These are phyloP conservation scores for Orussus abietinus DNA, from an alignment of 1,140 invertebrate species.

Conservation along the genomic window DNA sequence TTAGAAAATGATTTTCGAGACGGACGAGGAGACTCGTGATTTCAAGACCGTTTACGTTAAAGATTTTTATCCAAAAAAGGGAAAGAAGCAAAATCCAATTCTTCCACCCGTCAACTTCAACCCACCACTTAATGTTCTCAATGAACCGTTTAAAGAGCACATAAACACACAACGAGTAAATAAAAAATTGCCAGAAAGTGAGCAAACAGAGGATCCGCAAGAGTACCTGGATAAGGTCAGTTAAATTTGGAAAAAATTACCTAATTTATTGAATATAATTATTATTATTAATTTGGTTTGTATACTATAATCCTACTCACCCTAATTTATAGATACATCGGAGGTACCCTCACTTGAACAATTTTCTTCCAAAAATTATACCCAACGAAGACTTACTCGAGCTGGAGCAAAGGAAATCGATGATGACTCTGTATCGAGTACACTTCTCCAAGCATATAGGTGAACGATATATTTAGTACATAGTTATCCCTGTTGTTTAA, in stretches of 20 bases:
- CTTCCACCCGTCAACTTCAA: constrained; percentile 13
- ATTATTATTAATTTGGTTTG: background rate
- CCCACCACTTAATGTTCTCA: constrained; percentile 21
- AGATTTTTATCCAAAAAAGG: constrained; percentile 21
- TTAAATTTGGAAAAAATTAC: too few species aligned
- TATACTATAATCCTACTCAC: background rate
- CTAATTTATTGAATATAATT: constrained; percentile 6
- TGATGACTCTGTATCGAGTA: constrained; percentile 24
- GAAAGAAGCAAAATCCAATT: constrained; percentile 2
- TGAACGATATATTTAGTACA: constrained; percentile 15
- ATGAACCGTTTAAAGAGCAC: constrained; percentile 24
- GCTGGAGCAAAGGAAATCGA: constrained; percentile 17
- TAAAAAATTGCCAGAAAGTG: constrained; percentile 11
- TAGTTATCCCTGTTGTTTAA: constrained; percentile 1
- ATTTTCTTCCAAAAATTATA: constrained; percentile 16
- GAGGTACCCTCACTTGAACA: constrained; percentile 22
- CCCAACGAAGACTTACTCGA: constrained; percentile 27
- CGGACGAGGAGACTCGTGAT: constrained; percentile 31
- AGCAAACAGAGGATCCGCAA: constrained; percentile 22
- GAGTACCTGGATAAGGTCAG: constrained; percentile 24
- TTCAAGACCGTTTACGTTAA: constrained; percentile 29
- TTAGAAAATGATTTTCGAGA: constrained; percentile 25
- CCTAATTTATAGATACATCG: constrained; percentile 23
- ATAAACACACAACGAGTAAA: constrained; percentile 24
- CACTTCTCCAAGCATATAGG: constrained; percentile 22